Evolutionary conservation across 2,888 invertebrate species (phyloP).

Genomic region (Alviniconcha strummeri): DNA sequence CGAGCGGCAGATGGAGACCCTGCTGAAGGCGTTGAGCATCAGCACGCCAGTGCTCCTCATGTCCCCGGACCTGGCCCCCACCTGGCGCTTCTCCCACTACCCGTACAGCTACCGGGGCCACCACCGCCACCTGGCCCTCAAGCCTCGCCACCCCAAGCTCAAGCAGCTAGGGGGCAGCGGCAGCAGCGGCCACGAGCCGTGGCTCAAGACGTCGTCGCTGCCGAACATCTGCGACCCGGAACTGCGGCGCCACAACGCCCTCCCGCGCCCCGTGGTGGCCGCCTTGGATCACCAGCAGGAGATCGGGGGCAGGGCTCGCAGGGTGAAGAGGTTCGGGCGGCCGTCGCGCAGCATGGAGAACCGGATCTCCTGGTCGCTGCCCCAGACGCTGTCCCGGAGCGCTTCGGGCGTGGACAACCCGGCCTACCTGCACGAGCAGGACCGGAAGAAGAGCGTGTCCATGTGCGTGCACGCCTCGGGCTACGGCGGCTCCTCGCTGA

Average conservation of each 20-base stretch:
- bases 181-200: conserved; percentile 32
- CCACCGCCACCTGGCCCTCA: conserved; percentile 27
- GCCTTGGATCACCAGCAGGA: conserved; percentile 12
- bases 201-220: conserved; percentile 33
- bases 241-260: not conserved
- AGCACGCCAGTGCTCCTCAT: conserved; percentile 33
- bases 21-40: conserved; percentile 33
- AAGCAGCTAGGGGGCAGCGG: conserved; percentile 29
- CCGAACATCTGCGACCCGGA: conserved; percentile 35
- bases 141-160: conserved; percentile 33
- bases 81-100: conserved; percentile 36
- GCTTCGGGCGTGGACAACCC: conserved; percentile 33
- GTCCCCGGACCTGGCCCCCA: conserved; percentile 34
- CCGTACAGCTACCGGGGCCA: conserved; percentile 18
- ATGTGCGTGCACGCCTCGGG: conserved; percentile 29
- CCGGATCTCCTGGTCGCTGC: conserved; percentile 31
- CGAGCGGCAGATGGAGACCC: conserved; percentile 32
- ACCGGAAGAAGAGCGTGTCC: conserved; percentile 34
- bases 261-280: not conserved
- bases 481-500: not conserved
- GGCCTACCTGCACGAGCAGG: conserved; percentile 34
- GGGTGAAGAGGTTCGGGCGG: conserved; percentile 23
- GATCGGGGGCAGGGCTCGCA: not conserved
- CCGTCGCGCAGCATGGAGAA: conserved; percentile 35
- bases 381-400: conserved; percentile 29